Evolutionary conservation across 1,140 invertebrate genomes (phyloP), one percentile per base, ranked within the genome.

Genomic region (Brachionus koreanus): DNA sequence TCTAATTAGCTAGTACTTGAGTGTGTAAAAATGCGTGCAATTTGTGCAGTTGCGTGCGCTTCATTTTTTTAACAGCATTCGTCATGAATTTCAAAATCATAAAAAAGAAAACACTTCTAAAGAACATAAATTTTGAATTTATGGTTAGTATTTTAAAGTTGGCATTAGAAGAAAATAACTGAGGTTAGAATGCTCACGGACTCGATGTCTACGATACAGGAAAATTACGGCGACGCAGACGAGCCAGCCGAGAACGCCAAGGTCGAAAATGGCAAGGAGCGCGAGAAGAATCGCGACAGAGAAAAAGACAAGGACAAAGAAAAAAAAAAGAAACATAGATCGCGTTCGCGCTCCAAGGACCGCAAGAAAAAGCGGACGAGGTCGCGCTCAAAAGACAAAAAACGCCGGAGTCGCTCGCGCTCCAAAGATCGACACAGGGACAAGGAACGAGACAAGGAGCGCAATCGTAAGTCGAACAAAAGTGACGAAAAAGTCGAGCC

Each of bases 241-340:
- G 69, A 74, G 43, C 19, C 69, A 19, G 10, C 69, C 12, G 69
- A 74, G 4, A 69, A 37, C 35, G 10, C 35, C 33, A 74, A 74
- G 25, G 19, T 10, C 12, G 69, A 74, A 19, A 43, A 74, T 29
- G 42, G 42, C 16, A 29, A 43, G 12, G 39, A 72, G 37, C 67
- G 39, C 23, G 69, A 74, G 7, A 43, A 46, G 37, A 39, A 42
- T 35, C 29, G 35, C 6, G 65, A 69, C 5, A 33, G 65, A 16
- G 46, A 83, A 29, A 49, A 33, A 61, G 46, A 67, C 5, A 84
- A 84, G 65, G 84, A 86, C 37, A 84, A 85, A 52, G 85, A 84
- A 43, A 65, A 39, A 42, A 82, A 61, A 76, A 79, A 79, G 33
- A 79, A 79, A 23, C 76, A 79, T 13, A 10, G 61, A 16, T 79